A percentile compares a stretch with the other conserved stretches of the same genome.
Evolutionary conservation across 2,888 invertebrate species (phyloP).

Genomic region (Epiblema foenella): DNA sequence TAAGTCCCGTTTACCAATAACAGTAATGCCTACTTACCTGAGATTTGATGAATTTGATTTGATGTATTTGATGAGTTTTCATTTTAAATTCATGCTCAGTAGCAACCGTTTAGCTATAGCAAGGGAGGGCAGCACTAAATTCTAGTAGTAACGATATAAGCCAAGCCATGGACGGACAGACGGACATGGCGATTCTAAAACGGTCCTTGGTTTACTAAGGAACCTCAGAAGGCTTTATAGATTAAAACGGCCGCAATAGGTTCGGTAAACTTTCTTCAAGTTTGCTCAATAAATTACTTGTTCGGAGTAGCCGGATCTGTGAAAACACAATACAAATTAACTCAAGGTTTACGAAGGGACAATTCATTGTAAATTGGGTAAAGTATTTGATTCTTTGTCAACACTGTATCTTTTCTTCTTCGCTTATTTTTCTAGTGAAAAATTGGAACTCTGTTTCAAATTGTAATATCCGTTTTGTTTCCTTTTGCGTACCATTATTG

Average conservation of each 20-base stretch:
- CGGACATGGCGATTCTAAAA: too few species aligned
- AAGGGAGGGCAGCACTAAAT: too few species aligned
- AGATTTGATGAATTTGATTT: too few species aligned
- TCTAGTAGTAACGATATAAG: too few species aligned
- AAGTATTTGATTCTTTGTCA: constrained; percentile 15
- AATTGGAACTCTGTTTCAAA: not conserved
- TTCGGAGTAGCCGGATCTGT: not conserved
- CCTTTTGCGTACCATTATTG: not conserved
- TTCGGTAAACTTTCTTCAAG: not conserved
- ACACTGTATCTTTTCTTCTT: not conserved
- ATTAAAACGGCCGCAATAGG: not conserved
- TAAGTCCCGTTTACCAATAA: too few species aligned
- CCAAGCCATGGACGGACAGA: too few species aligned
- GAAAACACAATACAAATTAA: constrained; percentile 17
- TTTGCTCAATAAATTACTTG: not conserved
- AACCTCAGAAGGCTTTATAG: too few species aligned
- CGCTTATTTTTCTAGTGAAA: not conserved
- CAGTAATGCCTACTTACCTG: too few species aligned
- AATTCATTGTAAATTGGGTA: constrained; percentile 10
- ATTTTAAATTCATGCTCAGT: too few species aligned
- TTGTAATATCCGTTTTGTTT: not conserved
- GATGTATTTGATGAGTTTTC: too few species aligned
- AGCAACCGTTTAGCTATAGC: too few species aligned
- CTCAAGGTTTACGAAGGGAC: constrained; percentile 7
- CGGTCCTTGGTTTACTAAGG: too few species aligned